These are phyloP conservation scores for Nannoperca australis DNA, from an alignment of 2,797 vertebrate species.

Conservation along the genomic window DNA sequence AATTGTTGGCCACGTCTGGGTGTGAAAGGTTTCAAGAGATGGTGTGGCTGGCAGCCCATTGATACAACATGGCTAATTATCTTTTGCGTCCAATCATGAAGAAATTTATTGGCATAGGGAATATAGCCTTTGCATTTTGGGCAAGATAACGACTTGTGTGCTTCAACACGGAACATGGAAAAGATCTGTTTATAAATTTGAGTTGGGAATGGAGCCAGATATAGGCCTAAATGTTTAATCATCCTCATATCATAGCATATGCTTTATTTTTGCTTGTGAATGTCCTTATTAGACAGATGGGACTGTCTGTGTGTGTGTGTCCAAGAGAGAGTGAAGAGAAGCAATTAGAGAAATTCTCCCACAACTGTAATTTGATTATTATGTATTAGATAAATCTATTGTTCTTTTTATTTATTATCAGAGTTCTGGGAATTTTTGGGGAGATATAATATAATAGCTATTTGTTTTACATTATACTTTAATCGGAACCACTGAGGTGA, in stretches of 20 bases:
- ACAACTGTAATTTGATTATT: conserved; percentile 70
- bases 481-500: conserved; percentile 47
- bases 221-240: conserved; percentile 77
- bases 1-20: conserved; percentile 69
- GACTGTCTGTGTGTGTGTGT: conserved; percentile 41
- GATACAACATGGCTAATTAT: conserved; percentile 83
- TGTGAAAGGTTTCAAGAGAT: conserved; percentile 72
- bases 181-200: conserved; percentile 70
- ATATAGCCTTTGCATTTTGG: conserved; percentile 67
- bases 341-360: conserved; percentile 68
- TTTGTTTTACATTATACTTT: conserved; percentile 59
- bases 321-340: conserved; percentile 46
- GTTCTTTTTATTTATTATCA: conserved; percentile 56
- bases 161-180: conserved; percentile 60
- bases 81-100: conserved; percentile 73
- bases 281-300: conserved; percentile 81
- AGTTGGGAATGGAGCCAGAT: conserved; percentile 68
- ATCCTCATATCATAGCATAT: conserved; percentile 77
- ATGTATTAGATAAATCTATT: conserved; percentile 59
- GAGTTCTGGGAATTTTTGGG: conserved; percentile 48
- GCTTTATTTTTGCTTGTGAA: conserved; percentile 73
- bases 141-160: conserved; percentile 66
- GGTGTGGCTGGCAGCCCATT: conserved; percentile 74
- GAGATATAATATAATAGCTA: conserved; percentile 37
- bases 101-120: conserved; percentile 69